Percentiles rank a stretch among this genome's conserved stretches.
These are phyloP conservation scores for Mastigias papua DNA, from an alignment of 30 jellyfish, hydroid and myxozoan genomes.

Conservation along the genomic window DNA sequence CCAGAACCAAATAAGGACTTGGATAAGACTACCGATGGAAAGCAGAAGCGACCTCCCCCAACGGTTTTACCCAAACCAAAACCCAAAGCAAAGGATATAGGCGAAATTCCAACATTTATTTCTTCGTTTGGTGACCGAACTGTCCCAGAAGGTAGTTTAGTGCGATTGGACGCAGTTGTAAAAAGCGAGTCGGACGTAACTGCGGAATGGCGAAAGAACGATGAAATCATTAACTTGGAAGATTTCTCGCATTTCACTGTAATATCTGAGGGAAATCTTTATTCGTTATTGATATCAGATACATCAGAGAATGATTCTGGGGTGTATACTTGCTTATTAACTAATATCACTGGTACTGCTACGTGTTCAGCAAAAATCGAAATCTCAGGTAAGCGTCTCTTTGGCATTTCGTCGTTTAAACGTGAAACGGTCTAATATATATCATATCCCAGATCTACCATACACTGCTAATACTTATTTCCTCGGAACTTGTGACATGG, in stretches of 20 bases:
- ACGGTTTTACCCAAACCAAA: conserved; percentile 72
- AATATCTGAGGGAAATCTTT: conserved; percentile 75
- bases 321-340: conserved; percentile 59
- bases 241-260: conserved; percentile 71
- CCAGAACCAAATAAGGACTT: conserved; percentile 39
- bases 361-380: conserved; percentile 74
- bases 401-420: neutral
- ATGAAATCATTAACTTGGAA: conserved; percentile 59
- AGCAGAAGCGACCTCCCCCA: conserved; percentile 73
- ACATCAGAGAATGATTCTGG: conserved; percentile 76
- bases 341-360: conserved; percentile 72
- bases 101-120: conserved; percentile 58
- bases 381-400: conserved; percentile 72
- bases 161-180: conserved; percentile 74
- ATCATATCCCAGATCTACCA: neutral
- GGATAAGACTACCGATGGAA: conserved; percentile 3
- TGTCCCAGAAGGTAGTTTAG: conserved; percentile 82
- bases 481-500: too few species aligned
- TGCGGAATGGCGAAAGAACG: conserved; percentile 79
- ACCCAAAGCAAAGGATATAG: conserved; percentile 31
- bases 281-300: conserved; percentile 84
- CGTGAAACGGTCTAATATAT: neutral
- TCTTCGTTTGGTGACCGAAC: conserved; percentile 57
- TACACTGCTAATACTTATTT: neutral
- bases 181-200: conserved; percentile 43